Conservation (phyloP, 2,888 invertebrate genomes). For the Sepioteuthis lessoniana region DNA sequence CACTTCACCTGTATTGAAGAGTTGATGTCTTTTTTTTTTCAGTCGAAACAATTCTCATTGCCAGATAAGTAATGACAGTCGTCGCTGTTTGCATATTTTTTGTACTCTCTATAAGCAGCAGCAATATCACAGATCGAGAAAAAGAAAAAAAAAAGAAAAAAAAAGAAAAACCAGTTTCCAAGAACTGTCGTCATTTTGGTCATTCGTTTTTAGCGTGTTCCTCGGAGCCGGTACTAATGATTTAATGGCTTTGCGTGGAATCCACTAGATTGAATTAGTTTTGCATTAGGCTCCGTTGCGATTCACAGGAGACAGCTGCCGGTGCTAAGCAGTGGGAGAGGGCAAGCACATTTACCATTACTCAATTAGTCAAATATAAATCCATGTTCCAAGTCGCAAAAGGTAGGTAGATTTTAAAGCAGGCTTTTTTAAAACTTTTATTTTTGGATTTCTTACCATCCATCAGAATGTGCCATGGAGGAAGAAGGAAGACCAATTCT, state of each 20-base stretch:
- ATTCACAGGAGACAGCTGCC: background rate
- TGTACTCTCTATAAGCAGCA: background rate
- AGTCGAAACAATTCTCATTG: too few relatives aligned
- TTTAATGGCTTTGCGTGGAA: background rate
- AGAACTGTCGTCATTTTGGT: background rate
- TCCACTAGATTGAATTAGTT: background rate
- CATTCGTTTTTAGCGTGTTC: background rate
- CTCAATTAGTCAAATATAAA: background rate
- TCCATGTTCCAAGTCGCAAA: background rate
- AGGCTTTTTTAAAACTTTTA: background rate
- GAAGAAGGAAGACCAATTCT: too few relatives aligned
- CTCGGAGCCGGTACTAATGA: background rate
- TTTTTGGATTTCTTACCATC: too few relatives aligned
- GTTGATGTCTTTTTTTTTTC: too few relatives aligned
- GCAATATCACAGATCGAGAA: background rate
- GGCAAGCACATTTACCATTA: background rate
- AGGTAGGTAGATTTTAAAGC: background rate
- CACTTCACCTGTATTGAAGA: too few relatives aligned
- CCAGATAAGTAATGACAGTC: background rate
- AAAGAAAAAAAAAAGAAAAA: too few relatives aligned
- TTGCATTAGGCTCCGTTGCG: background rate
- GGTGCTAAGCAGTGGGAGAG: background rate
- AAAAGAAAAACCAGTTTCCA: too few relatives aligned
- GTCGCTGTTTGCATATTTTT: background rate
- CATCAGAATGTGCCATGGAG: too few relatives aligned